Percentiles rank a stretch among this genome's conserved stretches.
Evolutionary conservation across 2,113 vertebrate genomes (phyloP).

Genomic region (Heterocephalus glaber): DNA sequence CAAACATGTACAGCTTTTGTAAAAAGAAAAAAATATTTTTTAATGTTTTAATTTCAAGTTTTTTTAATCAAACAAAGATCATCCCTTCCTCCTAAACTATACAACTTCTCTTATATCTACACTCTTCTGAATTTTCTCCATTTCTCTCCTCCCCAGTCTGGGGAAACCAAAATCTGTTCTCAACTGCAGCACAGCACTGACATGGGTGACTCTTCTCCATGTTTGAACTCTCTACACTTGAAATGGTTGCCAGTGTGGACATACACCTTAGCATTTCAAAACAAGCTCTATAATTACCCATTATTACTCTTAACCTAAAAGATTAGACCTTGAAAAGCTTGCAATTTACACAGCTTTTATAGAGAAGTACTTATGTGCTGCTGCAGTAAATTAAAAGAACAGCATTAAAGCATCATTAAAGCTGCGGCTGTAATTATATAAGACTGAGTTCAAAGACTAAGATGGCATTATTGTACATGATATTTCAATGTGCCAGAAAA

Average conservation of each 20-base stretch:
- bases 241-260: neutral
- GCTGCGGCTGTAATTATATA: conserved; percentile 32
- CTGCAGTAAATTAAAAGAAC: conserved; percentile 31
- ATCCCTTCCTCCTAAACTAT: neutral
- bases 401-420: conserved; percentile 25
- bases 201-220: neutral
- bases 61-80: neutral
- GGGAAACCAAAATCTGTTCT: neutral
- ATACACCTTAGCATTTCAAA: neutral
- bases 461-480: neutral
- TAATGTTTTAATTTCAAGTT: neutral
- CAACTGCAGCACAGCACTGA: neutral
- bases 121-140: neutral
- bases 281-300: conserved; percentile 55
- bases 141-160: neutral
- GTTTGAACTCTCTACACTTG: neutral
- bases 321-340: conserved; percentile 58
- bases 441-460: conserved; percentile 50
- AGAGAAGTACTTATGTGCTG: conserved; percentile 22
- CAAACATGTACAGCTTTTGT: neutral
- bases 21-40: neutral
- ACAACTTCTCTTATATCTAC: neutral
- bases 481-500: neutral
- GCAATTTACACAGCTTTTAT: conserved; percentile 64
- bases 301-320: conserved; percentile 46